Conservation (phyloP, 2,888 invertebrate genomes). For the Calliopum simillimum region DNA sequence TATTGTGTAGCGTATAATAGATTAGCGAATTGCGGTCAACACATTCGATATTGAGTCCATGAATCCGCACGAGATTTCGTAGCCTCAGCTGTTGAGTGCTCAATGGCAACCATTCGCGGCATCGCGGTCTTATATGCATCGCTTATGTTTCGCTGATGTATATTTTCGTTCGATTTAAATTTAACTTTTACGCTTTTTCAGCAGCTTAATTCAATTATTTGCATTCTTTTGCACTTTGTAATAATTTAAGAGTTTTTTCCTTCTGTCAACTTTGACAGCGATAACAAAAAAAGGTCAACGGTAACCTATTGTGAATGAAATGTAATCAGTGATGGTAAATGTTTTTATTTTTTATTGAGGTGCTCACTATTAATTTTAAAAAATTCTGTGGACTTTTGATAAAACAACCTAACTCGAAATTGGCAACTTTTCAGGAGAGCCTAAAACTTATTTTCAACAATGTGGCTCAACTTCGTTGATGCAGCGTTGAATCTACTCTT, state of each 20-base stretch:
- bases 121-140: constrained; percentile 59
- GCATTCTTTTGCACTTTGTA: constrained; percentile 19
- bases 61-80: constrained; percentile 82
- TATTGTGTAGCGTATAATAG: constrained; percentile 84
- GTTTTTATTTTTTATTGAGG: no score
- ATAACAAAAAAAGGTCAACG: no score
- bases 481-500: no score
- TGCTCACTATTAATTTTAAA: no score
- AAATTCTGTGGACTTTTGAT: no score
- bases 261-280: no score
- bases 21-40: constrained; percentile 68
- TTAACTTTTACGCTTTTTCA: background rate
- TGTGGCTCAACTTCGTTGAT: no score
- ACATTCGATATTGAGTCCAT: constrained; percentile 72
- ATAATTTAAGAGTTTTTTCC: background rate
- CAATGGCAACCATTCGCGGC: constrained; percentile 70
- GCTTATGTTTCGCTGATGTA: constrained; percentile 23
- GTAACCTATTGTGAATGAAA: no score
- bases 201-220: constrained; percentile 26
- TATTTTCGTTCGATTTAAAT: background rate
- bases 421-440: no score
- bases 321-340: no score
- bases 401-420: no score
- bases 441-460: no score
- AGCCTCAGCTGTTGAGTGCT: constrained; percentile 87